Evolutionary conservation across 2,797 vertebrate genomes (phyloP), one percentile per base, ranked within the genome.

Genomic region (Siniperca scherzeri): DNA sequence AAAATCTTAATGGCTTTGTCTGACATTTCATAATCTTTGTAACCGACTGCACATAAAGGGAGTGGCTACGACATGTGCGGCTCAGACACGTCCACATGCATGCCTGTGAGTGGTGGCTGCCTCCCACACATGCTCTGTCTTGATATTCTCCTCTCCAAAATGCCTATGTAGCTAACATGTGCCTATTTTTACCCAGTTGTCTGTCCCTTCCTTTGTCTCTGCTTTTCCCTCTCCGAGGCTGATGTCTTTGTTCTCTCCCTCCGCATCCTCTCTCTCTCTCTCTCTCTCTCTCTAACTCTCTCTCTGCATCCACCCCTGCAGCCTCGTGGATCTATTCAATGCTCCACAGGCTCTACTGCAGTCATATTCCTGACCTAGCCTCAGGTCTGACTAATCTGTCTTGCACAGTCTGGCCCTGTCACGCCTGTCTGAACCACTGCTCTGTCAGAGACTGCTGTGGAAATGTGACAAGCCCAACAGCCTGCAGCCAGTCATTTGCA

Each of bases 231-330:
- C 50, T 83, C 14, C 4, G 22, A 85, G 52, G 44, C 76, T 66
- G 12, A 55, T 33, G 70, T 90, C 93, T 94, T 95, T 95, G 92
- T 95, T 94, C 91, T 92, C 70, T 60, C 61, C 60, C 77, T 89
- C 85, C 10, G 73, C 86, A 80, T 87, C 66, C 62, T 56, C 69
- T 72, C 36, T 36, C 65, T 68, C 36, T 50, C 55, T 53, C 69
- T 60, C 61, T 19, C 76, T 27, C 55, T 44, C 21, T 71, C 70
- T 73, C 61, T 56, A 69, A 65, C 72, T 68, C 50, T 74, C 50
- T 70, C 33, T 85, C 87, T 89, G 88, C 84, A 79, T 89, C 87
- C 88, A 74, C 81, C 88, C 87, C 91, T 93, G 91, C 87, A 93
- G 90, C 85, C 75, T 81, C 13, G n/a, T 86, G 81, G 86, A 88